Conservation (phyloP, 2,888 invertebrate genomes). For the Tetrapedia diversipes region DNA sequence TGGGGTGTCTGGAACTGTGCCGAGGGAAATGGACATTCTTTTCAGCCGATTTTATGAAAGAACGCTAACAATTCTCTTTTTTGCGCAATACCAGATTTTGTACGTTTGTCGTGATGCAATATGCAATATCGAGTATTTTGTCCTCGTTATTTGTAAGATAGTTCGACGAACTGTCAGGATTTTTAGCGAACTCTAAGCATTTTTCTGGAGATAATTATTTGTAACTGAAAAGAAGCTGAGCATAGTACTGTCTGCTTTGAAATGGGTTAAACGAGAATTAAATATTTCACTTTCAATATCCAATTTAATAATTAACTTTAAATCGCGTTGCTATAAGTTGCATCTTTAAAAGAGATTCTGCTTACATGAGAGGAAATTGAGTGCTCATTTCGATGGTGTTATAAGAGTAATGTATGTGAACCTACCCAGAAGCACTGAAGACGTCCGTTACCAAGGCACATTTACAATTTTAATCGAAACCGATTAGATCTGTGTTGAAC, state of each 20-base stretch:
- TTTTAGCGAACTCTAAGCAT: no score
- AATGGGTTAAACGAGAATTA: neutral
- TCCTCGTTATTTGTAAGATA: neutral
- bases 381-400: neutral
- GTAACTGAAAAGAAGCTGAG: no score
- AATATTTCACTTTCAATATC: neutral
- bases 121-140: neutral
- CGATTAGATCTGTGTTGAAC: constrained; percentile 34
- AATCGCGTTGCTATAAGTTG: neutral
- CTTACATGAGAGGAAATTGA: neutral
- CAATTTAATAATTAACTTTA: neutral
- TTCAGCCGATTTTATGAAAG: constrained; percentile 51
- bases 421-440: constrained; percentile 1
- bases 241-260: neutral
- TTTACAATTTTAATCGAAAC: constrained; percentile 41
- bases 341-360: neutral
- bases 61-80: constrained; percentile 51
- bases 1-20: constrained; percentile 57
- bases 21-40: constrained; percentile 62
- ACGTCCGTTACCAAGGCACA: neutral
- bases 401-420: neutral
- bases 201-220: no score
- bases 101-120: constrained; percentile 50
- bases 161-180: no score
- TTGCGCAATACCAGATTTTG: no score